Base-by-base conservation (phyloP, 2,113 vertebrate species). In the Camelus bactrianus region DNA sequence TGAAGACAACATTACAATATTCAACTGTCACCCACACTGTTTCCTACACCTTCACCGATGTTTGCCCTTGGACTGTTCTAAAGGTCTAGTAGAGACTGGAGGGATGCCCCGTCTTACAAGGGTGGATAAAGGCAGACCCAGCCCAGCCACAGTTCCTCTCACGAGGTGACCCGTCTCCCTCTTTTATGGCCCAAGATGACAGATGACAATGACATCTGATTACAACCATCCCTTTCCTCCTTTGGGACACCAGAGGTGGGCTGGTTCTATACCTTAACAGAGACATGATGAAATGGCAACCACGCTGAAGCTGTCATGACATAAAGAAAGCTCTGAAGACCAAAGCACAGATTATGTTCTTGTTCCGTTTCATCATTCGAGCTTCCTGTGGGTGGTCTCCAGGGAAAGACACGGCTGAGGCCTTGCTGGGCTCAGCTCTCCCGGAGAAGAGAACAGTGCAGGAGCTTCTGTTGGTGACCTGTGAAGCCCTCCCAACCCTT, bases 291-390 rank as follows among this genome's bases (percentile, higher is more conserved):
- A 50, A 35, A 35, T 0, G 32, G 32, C 22, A 30, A 50, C 52
- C 65, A 16, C 0, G 0, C 24, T 2, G 17, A 22, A 28, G 7
- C 6, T 20, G 19, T 22, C 24, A 35, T 9, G 0, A 7, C 17
- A 4, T 0, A 38, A 2, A 50, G 79, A 35, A 17, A 62, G 24
- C 77, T 83, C 65, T 48, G 0, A 30, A 50, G 12, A 20, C 15
- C 26, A 5, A 20, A 46, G 89, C 32, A 13, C 15, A 28, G 22
- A 19, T 26, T n/a, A 0, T 3, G 2, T 48, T 81, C 89, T 20
- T 8, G 30, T 35, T 28, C 52, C 42, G 19, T 11, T 9, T 35
- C 67, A 0, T 20, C 16, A 1, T 5, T 24, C 54, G 50, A 38
- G 42, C 24, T 1, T 16, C 22, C 38, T 6, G 20, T 5, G 75